phyloP scores from a whole-genome alignment of 1,140 invertebrate species.

The Maniola jurtina region DNA sequence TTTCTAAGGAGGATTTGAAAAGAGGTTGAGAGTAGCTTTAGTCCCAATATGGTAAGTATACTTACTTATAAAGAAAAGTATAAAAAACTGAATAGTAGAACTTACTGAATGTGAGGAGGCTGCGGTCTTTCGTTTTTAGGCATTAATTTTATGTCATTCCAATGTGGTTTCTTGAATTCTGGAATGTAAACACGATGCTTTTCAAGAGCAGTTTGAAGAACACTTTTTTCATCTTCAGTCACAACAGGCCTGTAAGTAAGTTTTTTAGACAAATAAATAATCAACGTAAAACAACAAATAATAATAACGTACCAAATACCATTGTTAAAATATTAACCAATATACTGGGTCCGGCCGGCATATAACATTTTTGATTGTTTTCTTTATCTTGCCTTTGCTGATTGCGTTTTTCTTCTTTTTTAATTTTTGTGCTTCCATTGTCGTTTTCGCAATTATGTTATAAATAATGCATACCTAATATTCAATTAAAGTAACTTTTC shows the following conservation, averaged over 20 bases:
- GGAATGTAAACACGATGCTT: constrained; percentile 48
- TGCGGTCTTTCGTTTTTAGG: constrained; percentile 60
- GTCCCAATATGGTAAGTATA: too few relatives aligned
- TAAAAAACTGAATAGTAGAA: constrained; percentile 9
- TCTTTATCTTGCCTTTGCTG: constrained; percentile 62
- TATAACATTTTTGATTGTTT: constrained; percentile 65
- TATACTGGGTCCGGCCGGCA: constrained; percentile 57
- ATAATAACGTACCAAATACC: constrained; percentile 3
- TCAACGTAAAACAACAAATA: neutral
- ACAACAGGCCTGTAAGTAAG: constrained; percentile 46
- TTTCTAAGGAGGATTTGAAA: too few relatives aligned
- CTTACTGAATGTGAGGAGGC: constrained; percentile 53
- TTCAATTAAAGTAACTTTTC: too few relatives aligned
- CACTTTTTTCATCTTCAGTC: constrained; percentile 38
- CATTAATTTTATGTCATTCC: constrained; percentile 58
- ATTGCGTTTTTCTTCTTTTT: constrained; percentile 51
- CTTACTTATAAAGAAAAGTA: neutral
- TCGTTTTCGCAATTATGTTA: neutral
- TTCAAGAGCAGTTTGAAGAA: constrained; percentile 38
- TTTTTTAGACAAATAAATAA: neutral
- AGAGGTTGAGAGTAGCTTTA: too few relatives aligned
- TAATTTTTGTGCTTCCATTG: constrained; percentile 45
- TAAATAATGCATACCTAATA: too few relatives aligned
- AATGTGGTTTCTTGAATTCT: constrained; percentile 54
- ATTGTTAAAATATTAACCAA: constrained; percentile 45